Evolutionary conservation across 2,888 invertebrate species (phyloP).

Genomic region (Latheticus oryzae): DNA sequence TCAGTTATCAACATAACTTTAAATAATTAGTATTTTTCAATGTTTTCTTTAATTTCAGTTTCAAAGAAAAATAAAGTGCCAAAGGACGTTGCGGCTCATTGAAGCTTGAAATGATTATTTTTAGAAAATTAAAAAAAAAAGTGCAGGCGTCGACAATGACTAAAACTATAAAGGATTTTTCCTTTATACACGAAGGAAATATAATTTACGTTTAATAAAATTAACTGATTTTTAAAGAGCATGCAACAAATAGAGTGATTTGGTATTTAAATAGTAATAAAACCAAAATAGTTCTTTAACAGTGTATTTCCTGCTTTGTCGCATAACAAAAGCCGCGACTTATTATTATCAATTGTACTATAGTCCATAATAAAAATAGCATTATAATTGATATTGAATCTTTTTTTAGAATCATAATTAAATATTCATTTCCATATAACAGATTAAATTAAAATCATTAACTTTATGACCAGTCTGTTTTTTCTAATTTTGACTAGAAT

Average conservation of each 20-base stretch:
- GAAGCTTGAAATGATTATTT: slow-evolving; percentile 9
- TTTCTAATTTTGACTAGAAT: no score
- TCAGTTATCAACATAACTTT: slow-evolving; percentile 18
- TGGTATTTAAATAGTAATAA: slow-evolving; percentile 19
- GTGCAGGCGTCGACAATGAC: not conserved
- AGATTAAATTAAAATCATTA: no score
- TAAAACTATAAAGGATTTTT: not conserved
- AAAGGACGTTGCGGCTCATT: slow-evolving; percentile 21
- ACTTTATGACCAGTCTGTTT: no score
- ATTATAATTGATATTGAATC: no score
- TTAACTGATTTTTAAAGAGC: slow-evolving; percentile 12
- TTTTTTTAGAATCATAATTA: no score
- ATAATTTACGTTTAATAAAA: slow-evolving; percentile 18
- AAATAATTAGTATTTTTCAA: slow-evolving; percentile 27
- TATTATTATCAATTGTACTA: slow-evolving; percentile 16
- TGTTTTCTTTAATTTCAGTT: slow-evolving; percentile 30
- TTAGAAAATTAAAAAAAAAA: slow-evolving; percentile 6
- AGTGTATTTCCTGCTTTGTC: slow-evolving; percentile 23
- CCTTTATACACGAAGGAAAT: slow-evolving; percentile 3
- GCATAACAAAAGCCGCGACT: slow-evolving; percentile 13
- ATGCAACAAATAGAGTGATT: slow-evolving; percentile 4
- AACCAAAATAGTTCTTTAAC: slow-evolving; percentile 33
- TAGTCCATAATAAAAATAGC: no score
- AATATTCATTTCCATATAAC: no score
- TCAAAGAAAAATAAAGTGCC: slow-evolving; percentile 24